Conservation (phyloP, 30 jellyfish, hydroid and myxozoan species). For the Turritopsis dohrnii region DNA sequence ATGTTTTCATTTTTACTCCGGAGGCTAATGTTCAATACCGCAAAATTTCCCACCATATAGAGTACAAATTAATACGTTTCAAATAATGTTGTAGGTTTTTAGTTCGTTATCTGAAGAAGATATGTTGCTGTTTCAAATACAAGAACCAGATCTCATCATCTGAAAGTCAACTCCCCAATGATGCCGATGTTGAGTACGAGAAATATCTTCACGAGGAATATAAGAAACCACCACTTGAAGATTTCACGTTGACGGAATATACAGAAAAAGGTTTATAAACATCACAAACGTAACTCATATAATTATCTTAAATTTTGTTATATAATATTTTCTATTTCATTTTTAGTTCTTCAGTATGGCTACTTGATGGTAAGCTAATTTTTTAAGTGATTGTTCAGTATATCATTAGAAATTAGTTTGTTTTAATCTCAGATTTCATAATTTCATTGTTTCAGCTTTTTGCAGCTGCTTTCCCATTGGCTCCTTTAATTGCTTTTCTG, state of each 20-base stretch:
- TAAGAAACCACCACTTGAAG: conserved; percentile 44
- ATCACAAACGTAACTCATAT: background rate
- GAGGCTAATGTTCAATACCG: no score
- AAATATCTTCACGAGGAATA: conserved; percentile 45
- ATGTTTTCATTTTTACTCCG: no score
- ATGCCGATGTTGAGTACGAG: conserved; percentile 48
- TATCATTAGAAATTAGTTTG: background rate
- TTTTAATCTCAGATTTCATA: background rate
- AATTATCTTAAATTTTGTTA: no score
- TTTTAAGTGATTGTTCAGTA: background rate
- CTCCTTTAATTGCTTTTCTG: conserved; percentile 81
- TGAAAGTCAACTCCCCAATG: conserved; percentile 1
- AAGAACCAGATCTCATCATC: background rate
- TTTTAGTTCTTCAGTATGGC: conserved; percentile 81
- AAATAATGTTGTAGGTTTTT: background rate
- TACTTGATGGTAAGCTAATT: conserved; percentile 71
- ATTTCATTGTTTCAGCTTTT: conserved; percentile 46
- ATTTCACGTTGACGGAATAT: conserved; percentile 60
- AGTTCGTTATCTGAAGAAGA: conserved; percentile 6
- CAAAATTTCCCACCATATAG: no score
- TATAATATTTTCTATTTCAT: background rate
- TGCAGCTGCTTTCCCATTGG: conserved; percentile 97
- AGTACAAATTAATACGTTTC: no score
- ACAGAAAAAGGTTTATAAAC: conserved; percentile 55
- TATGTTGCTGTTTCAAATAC: conserved; percentile 20